A percentile compares a stretch with the other conserved stretches of the same genome.
Evolutionary conservation across 2,113 vertebrate species (phyloP).

Genomic region (Cnemophilus loriae): DNA sequence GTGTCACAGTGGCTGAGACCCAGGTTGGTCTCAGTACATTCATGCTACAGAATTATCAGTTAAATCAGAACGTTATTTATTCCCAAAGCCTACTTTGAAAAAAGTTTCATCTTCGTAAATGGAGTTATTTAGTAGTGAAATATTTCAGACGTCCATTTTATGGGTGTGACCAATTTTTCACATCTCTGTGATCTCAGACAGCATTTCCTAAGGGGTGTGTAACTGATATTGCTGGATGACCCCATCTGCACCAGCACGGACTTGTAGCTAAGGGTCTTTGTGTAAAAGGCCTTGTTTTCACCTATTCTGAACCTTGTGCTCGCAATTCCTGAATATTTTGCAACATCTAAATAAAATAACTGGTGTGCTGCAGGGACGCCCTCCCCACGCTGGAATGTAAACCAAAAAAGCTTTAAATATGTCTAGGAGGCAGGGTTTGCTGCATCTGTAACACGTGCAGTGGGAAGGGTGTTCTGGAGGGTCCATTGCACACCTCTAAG

Average conservation of each 20-base stretch:
- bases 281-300: neutral
- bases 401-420: neutral
- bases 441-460: neutral
- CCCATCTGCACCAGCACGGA: neutral
- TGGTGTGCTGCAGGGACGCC: neutral
- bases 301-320: neutral
- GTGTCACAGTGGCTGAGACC: neutral
- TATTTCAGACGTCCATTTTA: neutral
- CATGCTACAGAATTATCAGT: neutral
- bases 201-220: neutral
- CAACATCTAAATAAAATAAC: neutral
- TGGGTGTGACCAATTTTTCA: neutral
- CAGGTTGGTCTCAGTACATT: neutral
- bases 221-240: neutral
- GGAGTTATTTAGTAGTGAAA: neutral
- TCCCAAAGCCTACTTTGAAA: neutral
- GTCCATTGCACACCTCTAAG: neutral
- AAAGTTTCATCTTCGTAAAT: neutral
- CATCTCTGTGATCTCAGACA: fast-evolving
- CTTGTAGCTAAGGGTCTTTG: neutral
- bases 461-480: neutral
- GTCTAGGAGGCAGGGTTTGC: neutral
- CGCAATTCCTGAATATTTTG: neutral
- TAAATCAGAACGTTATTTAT: neutral
- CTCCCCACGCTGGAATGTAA: neutral